phyloP scores from a whole-genome alignment of 2,888 invertebrate species.

The Oscheius onirici region DNA sequence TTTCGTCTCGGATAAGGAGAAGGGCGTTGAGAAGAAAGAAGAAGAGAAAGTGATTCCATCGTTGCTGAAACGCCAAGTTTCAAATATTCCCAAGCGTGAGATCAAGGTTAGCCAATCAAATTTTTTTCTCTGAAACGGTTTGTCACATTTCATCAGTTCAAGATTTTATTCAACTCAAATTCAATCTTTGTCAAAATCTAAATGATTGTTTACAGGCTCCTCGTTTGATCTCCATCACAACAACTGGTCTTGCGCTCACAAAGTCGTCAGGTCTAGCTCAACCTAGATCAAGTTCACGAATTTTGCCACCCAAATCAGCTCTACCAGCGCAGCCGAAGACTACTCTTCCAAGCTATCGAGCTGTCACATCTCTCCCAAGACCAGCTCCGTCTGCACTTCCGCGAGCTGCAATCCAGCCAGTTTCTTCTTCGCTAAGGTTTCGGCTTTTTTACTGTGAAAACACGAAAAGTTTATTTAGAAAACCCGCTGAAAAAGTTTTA shows the following conservation, averaged over 20 bases:
- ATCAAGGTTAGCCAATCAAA: background rate
- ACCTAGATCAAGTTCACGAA: constrained; percentile 1
- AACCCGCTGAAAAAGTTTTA: background rate
- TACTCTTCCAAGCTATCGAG: no score
- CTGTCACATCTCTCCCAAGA: no score
- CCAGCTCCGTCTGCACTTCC: background rate
- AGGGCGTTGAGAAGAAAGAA: background rate
- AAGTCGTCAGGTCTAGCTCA: background rate
- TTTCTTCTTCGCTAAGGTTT: background rate
- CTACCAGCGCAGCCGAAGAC: background rate
- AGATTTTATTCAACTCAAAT: no score
- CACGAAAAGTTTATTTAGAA: background rate
- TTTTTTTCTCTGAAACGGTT: no score
- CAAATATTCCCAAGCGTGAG: background rate
- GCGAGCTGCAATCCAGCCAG: background rate
- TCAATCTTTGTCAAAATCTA: no score
- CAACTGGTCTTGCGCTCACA: background rate
- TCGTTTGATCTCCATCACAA: constrained; percentile 24
- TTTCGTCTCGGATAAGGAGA: constrained; percentile 35
- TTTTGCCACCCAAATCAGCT: background rate
- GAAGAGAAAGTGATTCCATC: background rate
- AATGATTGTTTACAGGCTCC: constrained; percentile 12
- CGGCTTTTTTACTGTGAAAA: background rate
- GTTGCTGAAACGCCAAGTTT: background rate
- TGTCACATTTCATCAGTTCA: no score